phyloP scores from a whole-genome alignment of 2,797 vertebrate species.

The Poecilia velifera region DNA sequence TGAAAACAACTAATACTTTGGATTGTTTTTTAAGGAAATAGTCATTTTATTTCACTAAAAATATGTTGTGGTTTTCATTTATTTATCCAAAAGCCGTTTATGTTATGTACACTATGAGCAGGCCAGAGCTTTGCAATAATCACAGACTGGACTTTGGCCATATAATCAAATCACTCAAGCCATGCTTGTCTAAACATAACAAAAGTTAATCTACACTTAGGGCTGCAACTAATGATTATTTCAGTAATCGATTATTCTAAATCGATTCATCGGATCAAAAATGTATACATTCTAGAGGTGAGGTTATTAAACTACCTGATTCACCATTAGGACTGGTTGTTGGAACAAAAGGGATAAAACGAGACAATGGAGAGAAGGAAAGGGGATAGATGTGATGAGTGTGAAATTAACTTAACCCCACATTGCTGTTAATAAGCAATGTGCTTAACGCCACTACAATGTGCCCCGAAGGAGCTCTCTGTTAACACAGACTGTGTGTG shows the following conservation, averaged over 20 bases:
- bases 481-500: constrained; percentile 21
- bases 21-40: neutral
- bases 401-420: constrained; percentile 59
- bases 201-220: neutral
- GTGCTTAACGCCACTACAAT: constrained; percentile 51
- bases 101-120: neutral
- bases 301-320: constrained; percentile 9
- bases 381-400: constrained; percentile 46
- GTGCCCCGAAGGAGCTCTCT: constrained; percentile 41
- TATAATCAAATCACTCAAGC: neutral
- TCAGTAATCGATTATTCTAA: too few species aligned
- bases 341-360: constrained; percentile 30
- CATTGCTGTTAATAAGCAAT: constrained; percentile 69
- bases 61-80: neutral
- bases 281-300: constrained; percentile 2
- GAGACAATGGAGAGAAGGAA: constrained; percentile 59
- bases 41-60: neutral
- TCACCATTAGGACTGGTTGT: constrained; percentile 10
- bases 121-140: neutral
- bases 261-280: too few species aligned
- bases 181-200: neutral
- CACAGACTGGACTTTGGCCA: neutral
- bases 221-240: too few species aligned
- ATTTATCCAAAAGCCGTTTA: neutral
- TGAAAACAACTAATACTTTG: neutral